Base-by-base conservation (phyloP, 1,140 invertebrate species). In the Orchestia grillus region DNA sequence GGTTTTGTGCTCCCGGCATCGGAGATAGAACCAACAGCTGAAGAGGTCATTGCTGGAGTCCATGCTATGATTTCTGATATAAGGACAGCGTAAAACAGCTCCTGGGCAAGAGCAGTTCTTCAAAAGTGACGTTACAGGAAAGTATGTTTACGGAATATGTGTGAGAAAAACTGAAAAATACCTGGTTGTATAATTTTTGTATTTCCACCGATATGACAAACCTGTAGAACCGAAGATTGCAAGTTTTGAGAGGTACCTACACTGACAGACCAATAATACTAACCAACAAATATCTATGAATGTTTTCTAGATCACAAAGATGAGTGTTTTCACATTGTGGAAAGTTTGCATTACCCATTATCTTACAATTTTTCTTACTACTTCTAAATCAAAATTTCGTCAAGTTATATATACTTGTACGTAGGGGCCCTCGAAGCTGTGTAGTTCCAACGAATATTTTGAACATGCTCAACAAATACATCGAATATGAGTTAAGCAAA, bases 1-100 rank as follows among this genome's bases (percentile, higher is more conserved):
- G 98, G 98, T 53, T 99, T 99, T 97, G 97, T 98, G 95, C 98
- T 98, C 40, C 98, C 98, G 0, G 97, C 98, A 4, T 97, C 97
- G 19, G 98, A 98, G 96, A 98, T 99, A 96, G 97, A 98, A 62
- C 98, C 98, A 43, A 98, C 98, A 96, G 98, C 98, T 6, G 97
- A 97, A 96, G 99, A 99, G 97, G 99, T 98, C 0, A 98, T 98
- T 97, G 98, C 98, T 47, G 98, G 97, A 23, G 96, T 98, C 1
- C 28, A 4, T 94, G 44, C 44, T 40, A 44, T 94, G 45, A 45
- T 94, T 90, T 90, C 88, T 42, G n/a, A 90, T 23, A 43, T 90
- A 90, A 41, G 88, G 42, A 28, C 11, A 23, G 28, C 11, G 28
- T 77, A 23, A 77, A 77, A 77, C 28, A 36, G 62, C 62, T 77